Conservation (phyloP, 2,113 vertebrate genomes). For the Fulica atra region DNA sequence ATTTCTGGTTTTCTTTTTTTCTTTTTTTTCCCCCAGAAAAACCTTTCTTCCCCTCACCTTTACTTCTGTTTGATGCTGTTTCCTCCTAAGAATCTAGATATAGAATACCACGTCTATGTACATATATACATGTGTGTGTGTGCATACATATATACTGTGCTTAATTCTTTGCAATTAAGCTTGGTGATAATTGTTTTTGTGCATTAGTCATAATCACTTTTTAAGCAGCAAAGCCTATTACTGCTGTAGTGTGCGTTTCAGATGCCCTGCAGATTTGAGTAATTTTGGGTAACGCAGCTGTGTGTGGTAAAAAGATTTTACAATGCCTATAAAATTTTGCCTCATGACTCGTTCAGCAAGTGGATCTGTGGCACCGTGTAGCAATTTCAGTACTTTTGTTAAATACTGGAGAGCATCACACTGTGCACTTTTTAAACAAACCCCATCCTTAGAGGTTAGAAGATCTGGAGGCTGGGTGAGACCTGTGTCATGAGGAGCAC, state of each 20-base stretch:
- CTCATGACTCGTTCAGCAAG: conserved; percentile 73
- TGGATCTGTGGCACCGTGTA: conserved; percentile 54
- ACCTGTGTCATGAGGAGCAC: neutral
- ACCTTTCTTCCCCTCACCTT: neutral
- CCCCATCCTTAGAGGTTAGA: neutral
- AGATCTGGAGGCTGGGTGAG: neutral
- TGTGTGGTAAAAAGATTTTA: conserved; percentile 81
- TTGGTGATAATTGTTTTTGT: conserved; percentile 72
- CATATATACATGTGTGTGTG: neutral
- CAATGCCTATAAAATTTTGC: conserved; percentile 74
- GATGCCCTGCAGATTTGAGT: conserved; percentile 79
- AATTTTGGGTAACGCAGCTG: conserved; percentile 76
- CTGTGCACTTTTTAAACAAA: conserved; percentile 60
- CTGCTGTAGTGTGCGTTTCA: conserved; percentile 61
- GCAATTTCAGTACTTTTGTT: conserved; percentile 60
- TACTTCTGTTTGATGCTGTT: neutral
- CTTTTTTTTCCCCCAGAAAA: neutral
- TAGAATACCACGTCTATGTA: neutral
- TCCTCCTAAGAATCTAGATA: neutral
- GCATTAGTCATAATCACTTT: conserved; percentile 78
- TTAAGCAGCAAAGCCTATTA: conserved; percentile 78
- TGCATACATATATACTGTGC: neutral
- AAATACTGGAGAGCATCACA: conserved; percentile 38
- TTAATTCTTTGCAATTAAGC: conserved; percentile 71
- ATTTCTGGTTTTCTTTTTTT: neutral